A percentile compares a stretch with the other conserved stretches of the same genome.
These are phyloP conservation scores for Agriopis aurantiaria DNA, from an alignment of 2,888 invertebrate genomes.

Conservation along the genomic window DNA sequence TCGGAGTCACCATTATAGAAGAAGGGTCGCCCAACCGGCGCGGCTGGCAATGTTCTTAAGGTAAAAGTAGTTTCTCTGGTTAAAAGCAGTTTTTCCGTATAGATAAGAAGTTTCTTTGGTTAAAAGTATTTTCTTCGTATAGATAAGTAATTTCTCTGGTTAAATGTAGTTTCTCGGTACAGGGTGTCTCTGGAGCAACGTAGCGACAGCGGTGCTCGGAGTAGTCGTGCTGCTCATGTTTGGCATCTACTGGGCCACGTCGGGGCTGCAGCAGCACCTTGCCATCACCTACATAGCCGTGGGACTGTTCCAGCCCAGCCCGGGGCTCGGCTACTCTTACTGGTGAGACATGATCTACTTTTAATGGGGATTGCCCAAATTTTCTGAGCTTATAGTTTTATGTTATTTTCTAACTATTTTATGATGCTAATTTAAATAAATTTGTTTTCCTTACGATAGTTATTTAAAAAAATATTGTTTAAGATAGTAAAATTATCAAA, in stretches of 20 bases:
- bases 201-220: conserved; percentile 60
- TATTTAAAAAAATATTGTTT: too few relatives aligned
- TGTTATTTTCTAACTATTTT: too few relatives aligned
- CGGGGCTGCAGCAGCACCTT: conserved; percentile 68
- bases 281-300: conserved; percentile 72
- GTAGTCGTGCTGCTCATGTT: conserved; percentile 66
- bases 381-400: too few relatives aligned
- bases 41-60: too few relatives aligned
- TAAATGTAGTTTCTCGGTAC: conserved; percentile 1
- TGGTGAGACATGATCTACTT: conserved; percentile 63
- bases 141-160: not conserved
- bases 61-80: too few relatives aligned
- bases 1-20: too few relatives aligned
- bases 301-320: conserved; percentile 54
- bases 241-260: conserved; percentile 73
- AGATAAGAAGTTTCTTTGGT: not conserved
- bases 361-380: too few relatives aligned
- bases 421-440: too few relatives aligned
- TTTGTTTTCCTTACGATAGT: too few relatives aligned
- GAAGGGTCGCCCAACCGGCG: too few relatives aligned
- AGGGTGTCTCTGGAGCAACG: conserved; percentile 76
- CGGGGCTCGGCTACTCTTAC: conserved; percentile 74
- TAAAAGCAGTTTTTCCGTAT: not conserved
- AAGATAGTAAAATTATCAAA: too few relatives aligned
- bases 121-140: not conserved